Percentiles rank a stretch among this genome's conserved stretches.
Conservation (phyloP, 2,113 vertebrate genomes). For the Phrynosoma platyrhinos region DNA sequence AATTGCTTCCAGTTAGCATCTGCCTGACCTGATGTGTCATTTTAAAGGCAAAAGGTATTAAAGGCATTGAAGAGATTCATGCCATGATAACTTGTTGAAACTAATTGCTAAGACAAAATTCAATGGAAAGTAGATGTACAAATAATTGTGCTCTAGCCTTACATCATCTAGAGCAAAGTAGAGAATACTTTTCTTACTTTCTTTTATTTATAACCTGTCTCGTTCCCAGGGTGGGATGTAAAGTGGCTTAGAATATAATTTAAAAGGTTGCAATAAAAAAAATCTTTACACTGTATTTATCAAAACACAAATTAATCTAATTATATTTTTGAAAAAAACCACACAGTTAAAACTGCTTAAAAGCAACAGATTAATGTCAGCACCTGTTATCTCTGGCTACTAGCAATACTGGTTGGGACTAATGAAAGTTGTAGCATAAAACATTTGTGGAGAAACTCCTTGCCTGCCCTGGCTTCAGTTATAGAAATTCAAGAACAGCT, state of each 20-base stretch:
- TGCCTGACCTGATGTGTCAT: slow-evolving; percentile 43
- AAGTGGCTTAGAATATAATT: no score
- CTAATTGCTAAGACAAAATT: slow-evolving; percentile 23
- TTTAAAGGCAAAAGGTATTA: slow-evolving; percentile 30
- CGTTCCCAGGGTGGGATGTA: no score
- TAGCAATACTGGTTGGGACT: background rate
- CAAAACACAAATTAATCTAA: no score
- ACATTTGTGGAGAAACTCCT: background rate
- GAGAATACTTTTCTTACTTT: background rate
- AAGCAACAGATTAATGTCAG: no score
- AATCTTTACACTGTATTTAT: no score
- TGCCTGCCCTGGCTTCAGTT: no score
- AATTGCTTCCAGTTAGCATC: slow-evolving; percentile 8
- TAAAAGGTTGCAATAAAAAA: no score
- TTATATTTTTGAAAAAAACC: no score
- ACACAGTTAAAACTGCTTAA: no score
- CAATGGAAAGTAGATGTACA: background rate
- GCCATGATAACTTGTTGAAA: slow-evolving; percentile 24
- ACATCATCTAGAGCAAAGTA: background rate
- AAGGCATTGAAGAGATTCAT: slow-evolving; percentile 17
- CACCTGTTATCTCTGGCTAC: no score
- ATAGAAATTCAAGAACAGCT: background rate
- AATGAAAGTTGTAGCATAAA: background rate
- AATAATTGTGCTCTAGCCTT: slow-evolving; percentile 6
- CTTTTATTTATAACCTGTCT: no score